Conservation (phyloP, 2,113 vertebrate species). For the Misgurnus mizolepis region DNA sequence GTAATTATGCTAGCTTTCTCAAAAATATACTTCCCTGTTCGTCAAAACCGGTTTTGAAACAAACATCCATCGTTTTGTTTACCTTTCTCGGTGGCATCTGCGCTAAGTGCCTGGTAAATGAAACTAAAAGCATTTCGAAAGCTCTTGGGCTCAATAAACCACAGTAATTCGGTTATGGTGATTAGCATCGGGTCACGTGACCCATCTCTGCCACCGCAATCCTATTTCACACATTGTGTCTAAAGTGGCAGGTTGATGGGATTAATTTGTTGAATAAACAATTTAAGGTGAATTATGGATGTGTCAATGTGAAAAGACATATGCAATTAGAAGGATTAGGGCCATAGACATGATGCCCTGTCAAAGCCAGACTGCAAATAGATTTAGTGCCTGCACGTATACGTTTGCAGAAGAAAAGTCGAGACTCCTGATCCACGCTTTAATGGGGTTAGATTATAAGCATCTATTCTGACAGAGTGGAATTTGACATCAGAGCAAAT, state of each 20-base stretch:
- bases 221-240: slow-evolving; percentile 31
- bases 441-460: slow-evolving; percentile 25
- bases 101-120: slow-evolving; percentile 12
- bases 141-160: slow-evolving; percentile 18
- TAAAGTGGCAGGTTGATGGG: slow-evolving; percentile 38
- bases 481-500: slow-evolving; percentile 28
- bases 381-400: background rate
- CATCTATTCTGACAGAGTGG: slow-evolving; percentile 25
- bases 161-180: slow-evolving; percentile 23
- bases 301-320: slow-evolving; percentile 32
- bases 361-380: slow-evolving; percentile 5
- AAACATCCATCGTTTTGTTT: background rate
- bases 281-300: slow-evolving; percentile 30
- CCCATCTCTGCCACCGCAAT: slow-evolving; percentile 9
- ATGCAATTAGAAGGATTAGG: slow-evolving; percentile 26
- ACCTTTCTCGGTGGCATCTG: background rate
- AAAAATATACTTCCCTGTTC: background rate
- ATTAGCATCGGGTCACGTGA: slow-evolving; percentile 24
- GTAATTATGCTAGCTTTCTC: background rate
- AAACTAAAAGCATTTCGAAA: slow-evolving; percentile 38
- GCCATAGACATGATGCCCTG: slow-evolving; percentile 4
- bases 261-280: slow-evolving; percentile 35
- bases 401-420: background rate
- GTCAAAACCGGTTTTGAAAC: background rate
- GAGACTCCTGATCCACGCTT: slow-evolving; percentile 12